Evolutionary conservation across 2,888 invertebrate species (phyloP), one percentile per base, ranked within the genome.

Genomic region (Boloria selene): DNA sequence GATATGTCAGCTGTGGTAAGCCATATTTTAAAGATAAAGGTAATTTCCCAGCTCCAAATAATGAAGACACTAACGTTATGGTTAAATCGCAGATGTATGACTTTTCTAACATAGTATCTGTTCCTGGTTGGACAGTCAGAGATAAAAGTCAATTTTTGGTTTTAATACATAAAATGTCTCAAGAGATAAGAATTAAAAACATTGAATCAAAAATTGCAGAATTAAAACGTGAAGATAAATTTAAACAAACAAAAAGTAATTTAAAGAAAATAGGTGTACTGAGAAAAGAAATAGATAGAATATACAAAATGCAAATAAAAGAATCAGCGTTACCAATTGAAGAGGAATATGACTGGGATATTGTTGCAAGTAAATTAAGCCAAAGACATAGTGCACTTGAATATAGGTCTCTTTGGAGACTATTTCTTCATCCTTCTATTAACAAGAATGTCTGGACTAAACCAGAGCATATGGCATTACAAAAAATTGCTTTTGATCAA

Each of bases 341-440:
- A 54, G 69, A 87, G 50, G 86, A 93, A 65, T 93, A 94, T 77
- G 94, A 95, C 73, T 95, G 95, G 95, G 82, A 93, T 31, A 84
- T 86, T 63, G 85, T 95, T 60, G 83, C 94, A 0, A 82, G 82
- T 6, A 78, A 78, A 26, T 70, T 93, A 5, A 90, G 92, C 69
- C 82, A 88, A 45, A 92, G 94, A n/a, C 96, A 96, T 75, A 91
- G 93, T 0, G 84, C 94, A 0, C 85, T 88, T 13, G 95, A 95
- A 77, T 96, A 96, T 77, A 85, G 93, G 73, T 92, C 95, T 0
- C 93, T 96, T 78, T 97, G 96, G 96, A 93, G 94, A 67, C 88
- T 95, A 22, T 95, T 94, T 76, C 80, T 96, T 55, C 95, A 95
- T 79, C 96, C 96, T 0, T 82, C 90, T 16, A 91, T 96, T 16